Base-by-base conservation (phyloP, 2,797 vertebrate species). In the Characodon lateralis region DNA sequence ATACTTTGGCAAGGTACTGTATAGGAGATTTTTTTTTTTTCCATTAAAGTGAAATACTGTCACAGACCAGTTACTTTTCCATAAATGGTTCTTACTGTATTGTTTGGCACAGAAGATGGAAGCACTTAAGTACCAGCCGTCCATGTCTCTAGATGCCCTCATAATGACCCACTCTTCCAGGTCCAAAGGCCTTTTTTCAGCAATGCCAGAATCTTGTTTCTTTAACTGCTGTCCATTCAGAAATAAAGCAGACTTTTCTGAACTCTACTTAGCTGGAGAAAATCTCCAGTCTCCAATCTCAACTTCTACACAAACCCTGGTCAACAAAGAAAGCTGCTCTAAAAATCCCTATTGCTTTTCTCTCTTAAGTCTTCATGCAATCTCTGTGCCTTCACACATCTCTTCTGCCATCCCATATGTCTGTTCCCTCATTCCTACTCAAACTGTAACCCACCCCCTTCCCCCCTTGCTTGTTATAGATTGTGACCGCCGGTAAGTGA, bases 401-500 rank as follows among this genome's bases (percentile, higher is more conserved):
- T 72, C 59, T n/a, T 16, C 1, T 18, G 41, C 69, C 41, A 51
- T 55, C 73, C 74, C 83, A 28, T 69, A 28, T 74, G 74, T 22
- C 22, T 24, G 26, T 72, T 73, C 75, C 83, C 61, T 46, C 69
- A 53, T 77, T 83, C 71, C 88, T 89, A 87, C 89, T 90, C 89
- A 92, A 92, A 93, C 91, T 92, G 90, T 93, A 95, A 96, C 96
- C 41, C 86, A 20, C 20, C 85, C 85, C 83, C 58, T 68, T 79
- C 82, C 86, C 90, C 70, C 93, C 83, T 88, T 89, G 89, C 90
- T 96, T 97, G 97, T 97, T 98, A 98, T 97, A 97, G 96, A 97
- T 97, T 97, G 97, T 97, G 97, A 97, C 96, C 91, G 88, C 95
- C 95, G 95, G 96, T 97, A 96, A 97, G 96, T 95, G 96, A 98